Conservation (phyloP, 2,113 vertebrate genomes). For the Cnemophilus loriae region DNA sequence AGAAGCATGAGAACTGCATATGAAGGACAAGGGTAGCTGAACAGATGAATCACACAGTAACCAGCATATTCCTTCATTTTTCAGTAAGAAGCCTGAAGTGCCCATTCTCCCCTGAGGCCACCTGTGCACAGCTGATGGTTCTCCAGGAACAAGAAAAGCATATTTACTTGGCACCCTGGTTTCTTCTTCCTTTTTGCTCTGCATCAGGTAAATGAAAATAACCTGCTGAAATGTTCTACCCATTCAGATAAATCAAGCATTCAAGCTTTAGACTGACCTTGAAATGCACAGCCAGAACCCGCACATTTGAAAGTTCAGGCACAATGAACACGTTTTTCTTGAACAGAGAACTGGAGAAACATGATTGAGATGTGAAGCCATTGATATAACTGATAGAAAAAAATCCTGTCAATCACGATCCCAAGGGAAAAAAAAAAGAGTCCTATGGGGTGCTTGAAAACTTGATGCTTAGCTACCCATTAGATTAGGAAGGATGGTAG, state of each 20-base stretch:
- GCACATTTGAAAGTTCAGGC: not conserved
- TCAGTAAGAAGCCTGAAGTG: not conserved
- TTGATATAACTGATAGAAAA: not conserved
- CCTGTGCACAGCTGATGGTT: not conserved
- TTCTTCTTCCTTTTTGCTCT: not conserved
- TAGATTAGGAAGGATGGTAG: not conserved
- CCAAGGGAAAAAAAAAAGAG: too few relatives aligned
- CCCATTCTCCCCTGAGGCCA: not conserved
- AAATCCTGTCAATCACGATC: not conserved
- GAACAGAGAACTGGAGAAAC: not conserved
- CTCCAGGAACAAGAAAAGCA: not conserved
- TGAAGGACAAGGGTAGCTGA: not conserved
- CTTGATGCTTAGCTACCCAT: not conserved
- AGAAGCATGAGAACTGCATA: not conserved
- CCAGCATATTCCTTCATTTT: not conserved
- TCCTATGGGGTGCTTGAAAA: not conserved
- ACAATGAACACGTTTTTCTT: not conserved
- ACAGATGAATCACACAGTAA: not conserved
- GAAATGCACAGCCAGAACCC: not conserved
- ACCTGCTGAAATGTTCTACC: not conserved
- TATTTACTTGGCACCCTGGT: not conserved
- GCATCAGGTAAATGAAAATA: not conserved
- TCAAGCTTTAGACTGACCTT: not conserved
- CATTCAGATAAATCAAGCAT: not conserved
- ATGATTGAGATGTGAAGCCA: not conserved